phyloP scores from a whole-genome alignment of 2,113 vertebrate genomes.

The Tiliqua scincoides region DNA sequence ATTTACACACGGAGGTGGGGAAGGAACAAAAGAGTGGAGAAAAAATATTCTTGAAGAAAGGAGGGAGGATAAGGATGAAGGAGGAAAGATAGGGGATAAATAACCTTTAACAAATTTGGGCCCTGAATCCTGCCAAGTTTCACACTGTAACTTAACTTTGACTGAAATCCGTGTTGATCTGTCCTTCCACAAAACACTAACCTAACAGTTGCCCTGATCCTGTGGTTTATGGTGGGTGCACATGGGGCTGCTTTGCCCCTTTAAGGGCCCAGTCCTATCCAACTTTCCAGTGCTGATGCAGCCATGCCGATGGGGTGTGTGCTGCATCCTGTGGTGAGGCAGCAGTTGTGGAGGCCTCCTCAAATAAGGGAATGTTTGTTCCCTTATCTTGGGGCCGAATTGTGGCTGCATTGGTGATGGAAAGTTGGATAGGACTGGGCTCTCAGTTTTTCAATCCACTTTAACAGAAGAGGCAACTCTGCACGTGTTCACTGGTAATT shows the following conservation, averaged over 20 bases:
- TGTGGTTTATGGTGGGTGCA: background rate
- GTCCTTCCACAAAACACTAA: background rate
- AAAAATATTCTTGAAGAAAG: conserved; percentile 30
- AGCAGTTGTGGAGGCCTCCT: no score
- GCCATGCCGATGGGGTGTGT: no score
- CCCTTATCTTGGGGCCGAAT: no score
- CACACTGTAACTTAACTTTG: background rate
- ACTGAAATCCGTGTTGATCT: background rate
- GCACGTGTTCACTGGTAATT: background rate
- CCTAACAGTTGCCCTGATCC: background rate
- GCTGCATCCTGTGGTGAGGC: no score
- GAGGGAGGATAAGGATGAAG: background rate
- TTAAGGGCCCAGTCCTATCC: no score
- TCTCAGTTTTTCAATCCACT: no score
- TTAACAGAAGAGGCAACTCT: no score
- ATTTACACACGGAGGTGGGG: conserved; percentile 44
- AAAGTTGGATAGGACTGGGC: no score
- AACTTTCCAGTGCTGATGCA: no score
- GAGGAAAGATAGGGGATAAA: background rate
- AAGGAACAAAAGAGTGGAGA: conserved; percentile 26
- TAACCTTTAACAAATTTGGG: conserved; percentile 2
- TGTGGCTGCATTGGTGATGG: no score
- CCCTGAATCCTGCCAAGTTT: conserved; percentile 11
- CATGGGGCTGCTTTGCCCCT: background rate
- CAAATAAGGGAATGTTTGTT: no score